Conservation (phyloP, 2,888 invertebrate species). For the Polymixis lichenea region DNA sequence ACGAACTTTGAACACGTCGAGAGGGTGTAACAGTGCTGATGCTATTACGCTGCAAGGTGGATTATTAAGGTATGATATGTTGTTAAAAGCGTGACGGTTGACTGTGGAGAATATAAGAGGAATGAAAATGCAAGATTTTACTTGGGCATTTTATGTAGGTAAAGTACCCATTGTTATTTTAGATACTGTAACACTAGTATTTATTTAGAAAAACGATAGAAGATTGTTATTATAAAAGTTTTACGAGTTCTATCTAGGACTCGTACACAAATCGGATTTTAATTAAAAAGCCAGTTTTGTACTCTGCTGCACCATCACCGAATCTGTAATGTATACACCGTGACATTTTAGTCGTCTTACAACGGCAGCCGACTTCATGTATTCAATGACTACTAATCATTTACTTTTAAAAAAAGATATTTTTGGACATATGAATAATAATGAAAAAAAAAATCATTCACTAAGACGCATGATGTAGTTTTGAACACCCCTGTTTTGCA, state of each 20-base stretch:
- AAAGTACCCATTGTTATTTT: too few relatives aligned
- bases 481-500: too few relatives aligned
- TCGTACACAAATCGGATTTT: not conserved
- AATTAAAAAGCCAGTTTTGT: not conserved
- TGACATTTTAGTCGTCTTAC: too few relatives aligned
- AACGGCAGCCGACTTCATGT: too few relatives aligned
- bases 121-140: not conserved
- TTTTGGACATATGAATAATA: too few relatives aligned
- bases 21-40: conserved; percentile 97
- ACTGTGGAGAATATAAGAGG: too few relatives aligned
- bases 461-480: too few relatives aligned
- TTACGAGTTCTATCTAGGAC: not conserved
- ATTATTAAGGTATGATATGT: not conserved
- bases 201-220: not conserved
- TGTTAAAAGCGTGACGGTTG: not conserved
- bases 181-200: not conserved
- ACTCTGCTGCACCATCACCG: not conserved
- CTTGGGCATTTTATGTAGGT: too few relatives aligned
- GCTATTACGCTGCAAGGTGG: conserved; percentile 94
- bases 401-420: too few relatives aligned
- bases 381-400: too few relatives aligned
- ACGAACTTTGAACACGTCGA: conserved; percentile 98
- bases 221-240: not conserved
- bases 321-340: not conserved
- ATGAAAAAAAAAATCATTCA: too few relatives aligned